These are phyloP conservation scores for Drosophila busckii DNA, from an alignment of 1,140 invertebrate genomes.

Conservation along the genomic window DNA sequence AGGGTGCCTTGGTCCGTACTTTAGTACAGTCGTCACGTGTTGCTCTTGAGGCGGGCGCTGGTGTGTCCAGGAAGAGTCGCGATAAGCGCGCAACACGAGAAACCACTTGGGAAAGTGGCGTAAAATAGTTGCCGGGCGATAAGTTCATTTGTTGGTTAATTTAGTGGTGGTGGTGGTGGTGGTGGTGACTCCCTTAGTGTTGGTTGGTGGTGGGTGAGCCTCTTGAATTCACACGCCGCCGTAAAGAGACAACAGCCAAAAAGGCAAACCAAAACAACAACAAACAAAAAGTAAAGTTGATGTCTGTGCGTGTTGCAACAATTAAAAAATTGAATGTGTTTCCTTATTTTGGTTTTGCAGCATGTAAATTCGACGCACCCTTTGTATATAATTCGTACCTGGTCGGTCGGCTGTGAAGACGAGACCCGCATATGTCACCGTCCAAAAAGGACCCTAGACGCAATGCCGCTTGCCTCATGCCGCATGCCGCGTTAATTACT, in stretches of 20 bases:
- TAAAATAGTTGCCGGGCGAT: constrained; percentile 72
- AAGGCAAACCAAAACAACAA: constrained; percentile 65
- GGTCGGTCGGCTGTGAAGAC: constrained; percentile 23
- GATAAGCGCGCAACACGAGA: constrained; percentile 69
- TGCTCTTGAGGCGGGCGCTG: constrained; percentile 36
- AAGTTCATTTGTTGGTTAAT: constrained; percentile 74
- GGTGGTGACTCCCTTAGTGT: constrained; percentile 11
- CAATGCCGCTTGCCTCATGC: constrained; percentile 28
- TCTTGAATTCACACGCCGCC: constrained; percentile 58
- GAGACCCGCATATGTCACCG: constrained; percentile 71
- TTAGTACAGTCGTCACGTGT: constrained; percentile 66
- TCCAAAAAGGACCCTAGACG: constrained; percentile 55
- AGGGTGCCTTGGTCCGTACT: not conserved
- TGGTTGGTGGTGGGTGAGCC: constrained; percentile 40
- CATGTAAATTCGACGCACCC: constrained; percentile 69
- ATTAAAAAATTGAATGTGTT: constrained; percentile 57
- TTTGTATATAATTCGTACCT: constrained; percentile 37
- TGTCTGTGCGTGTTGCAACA: constrained; percentile 68
- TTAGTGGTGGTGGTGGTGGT: constrained; percentile 43
- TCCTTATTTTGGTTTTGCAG: constrained; percentile 16
- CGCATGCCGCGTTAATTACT: constrained; percentile 74
- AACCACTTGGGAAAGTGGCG: constrained; percentile 72
- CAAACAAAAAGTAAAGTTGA: constrained; percentile 39
- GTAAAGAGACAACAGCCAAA: constrained; percentile 44
- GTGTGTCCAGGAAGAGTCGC: constrained; percentile 23